Conservation (phyloP, 2,113 vertebrate species). For the Takifugu bimaculatus region DNA sequence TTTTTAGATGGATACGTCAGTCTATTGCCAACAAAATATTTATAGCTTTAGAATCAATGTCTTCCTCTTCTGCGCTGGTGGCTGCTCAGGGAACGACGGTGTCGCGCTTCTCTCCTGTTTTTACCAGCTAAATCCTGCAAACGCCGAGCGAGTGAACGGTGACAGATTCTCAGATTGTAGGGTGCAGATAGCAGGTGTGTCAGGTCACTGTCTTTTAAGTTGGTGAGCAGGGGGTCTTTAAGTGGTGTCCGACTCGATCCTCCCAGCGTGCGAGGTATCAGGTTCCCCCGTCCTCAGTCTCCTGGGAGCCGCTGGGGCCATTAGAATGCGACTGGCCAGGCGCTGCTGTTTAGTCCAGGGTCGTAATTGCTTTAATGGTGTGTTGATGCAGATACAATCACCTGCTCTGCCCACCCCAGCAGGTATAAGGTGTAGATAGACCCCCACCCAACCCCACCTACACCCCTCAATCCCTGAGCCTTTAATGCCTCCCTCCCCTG, state of each 20-base stretch:
- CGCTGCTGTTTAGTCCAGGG: constrained; percentile 58
- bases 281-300: constrained; percentile 57
- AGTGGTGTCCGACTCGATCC: constrained; percentile 58
- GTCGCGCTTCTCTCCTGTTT: not conserved
- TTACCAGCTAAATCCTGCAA: constrained; percentile 13
- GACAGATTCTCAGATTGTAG: constrained; percentile 67
- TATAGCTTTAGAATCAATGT: not conserved
- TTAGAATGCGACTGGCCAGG: constrained; percentile 62
- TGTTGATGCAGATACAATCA: constrained; percentile 81
- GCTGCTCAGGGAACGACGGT: not conserved
- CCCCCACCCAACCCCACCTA: constrained; percentile 45
- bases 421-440: constrained; percentile 67
- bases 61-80: not conserved
- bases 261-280: constrained; percentile 41
- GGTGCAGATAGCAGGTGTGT: constrained; percentile 71
- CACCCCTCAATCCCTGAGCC: constrained; percentile 37
- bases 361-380: constrained; percentile 80
- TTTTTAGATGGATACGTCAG: not conserved
- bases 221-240: constrained; percentile 55
- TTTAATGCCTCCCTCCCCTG: constrained; percentile 66
- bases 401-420: constrained; percentile 73
- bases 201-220: constrained; percentile 65
- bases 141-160: constrained; percentile 21
- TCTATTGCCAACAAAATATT: not conserved
- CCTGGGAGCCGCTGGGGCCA: constrained; percentile 57